Percentiles rank a stretch among this genome's conserved stretches.
Conservation (phyloP, 2,888 invertebrate species). For the Lithophane leautieri region DNA sequence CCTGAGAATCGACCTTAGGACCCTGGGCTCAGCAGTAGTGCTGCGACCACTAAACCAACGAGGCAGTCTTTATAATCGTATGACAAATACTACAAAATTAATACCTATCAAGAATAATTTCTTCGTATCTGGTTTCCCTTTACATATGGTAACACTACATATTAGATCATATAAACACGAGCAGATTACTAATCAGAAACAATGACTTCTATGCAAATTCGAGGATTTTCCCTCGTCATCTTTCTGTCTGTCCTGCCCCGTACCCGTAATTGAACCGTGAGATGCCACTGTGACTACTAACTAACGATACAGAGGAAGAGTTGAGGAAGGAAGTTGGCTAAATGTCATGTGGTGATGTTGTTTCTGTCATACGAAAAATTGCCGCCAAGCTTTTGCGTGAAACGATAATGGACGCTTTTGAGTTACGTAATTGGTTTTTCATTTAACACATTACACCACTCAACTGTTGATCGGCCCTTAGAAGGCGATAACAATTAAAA, state of each 20-base stretch:
- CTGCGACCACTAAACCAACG: too few relatives aligned
- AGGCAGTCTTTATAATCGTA: too few relatives aligned
- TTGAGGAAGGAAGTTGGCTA: not conserved
- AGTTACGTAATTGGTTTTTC: not conserved
- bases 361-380: slow-evolving; percentile 1
- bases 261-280: not conserved
- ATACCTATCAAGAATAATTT: not conserved
- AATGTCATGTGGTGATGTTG: not conserved
- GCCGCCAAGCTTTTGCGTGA: not conserved
- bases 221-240: slow-evolving; percentile 37
- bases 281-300: slow-evolving; percentile 27
- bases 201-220: slow-evolving; percentile 39
- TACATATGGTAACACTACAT: not conserved
- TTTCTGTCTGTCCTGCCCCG: not conserved
- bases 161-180: not conserved
- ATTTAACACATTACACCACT: too few relatives aligned
- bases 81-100: too few relatives aligned
- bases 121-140: slow-evolving; percentile 8
- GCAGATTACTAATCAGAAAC: slow-evolving; percentile 20
- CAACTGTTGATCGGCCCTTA: too few relatives aligned
- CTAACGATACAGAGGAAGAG: not conserved
- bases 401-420: not conserved
- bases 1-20: too few relatives aligned
- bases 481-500: too few relatives aligned
- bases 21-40: too few relatives aligned